Evolutionary conservation across 2,113 vertebrate genomes (phyloP).

Genomic region (Mastomys coucha): DNA sequence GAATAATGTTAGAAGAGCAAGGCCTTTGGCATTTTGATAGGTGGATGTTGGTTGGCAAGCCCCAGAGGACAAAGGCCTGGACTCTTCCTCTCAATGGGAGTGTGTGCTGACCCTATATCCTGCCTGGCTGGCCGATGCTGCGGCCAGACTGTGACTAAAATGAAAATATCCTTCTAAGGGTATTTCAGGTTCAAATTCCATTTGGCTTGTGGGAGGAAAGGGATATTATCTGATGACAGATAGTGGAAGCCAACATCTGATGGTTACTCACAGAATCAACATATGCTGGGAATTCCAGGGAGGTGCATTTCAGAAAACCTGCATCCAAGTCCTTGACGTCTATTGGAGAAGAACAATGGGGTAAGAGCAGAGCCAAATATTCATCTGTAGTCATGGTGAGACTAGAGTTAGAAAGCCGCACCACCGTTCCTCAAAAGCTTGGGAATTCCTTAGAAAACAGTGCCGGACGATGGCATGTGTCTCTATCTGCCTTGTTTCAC

Average conservation of each 20-base stretch:
- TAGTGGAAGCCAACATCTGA: slow-evolving; percentile 75
- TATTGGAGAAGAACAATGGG: slow-evolving; percentile 68
- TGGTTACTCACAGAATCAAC: slow-evolving; percentile 82
- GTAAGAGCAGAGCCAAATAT: slow-evolving; percentile 4
- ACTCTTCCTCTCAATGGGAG: not conserved
- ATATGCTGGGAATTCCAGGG: slow-evolving; percentile 81
- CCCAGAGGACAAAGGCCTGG: slow-evolving; percentile 43
- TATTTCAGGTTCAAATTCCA: slow-evolving; percentile 80
- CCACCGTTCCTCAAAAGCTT: slow-evolving; percentile 39
- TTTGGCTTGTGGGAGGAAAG: slow-evolving; percentile 82
- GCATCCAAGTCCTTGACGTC: slow-evolving; percentile 57
- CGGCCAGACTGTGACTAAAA: slow-evolving; percentile 62
- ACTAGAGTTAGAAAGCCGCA: not conserved
- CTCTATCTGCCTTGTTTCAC: not conserved
- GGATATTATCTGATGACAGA: slow-evolving; percentile 83
- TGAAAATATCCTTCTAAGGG: slow-evolving; percentile 86
- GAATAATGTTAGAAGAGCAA: slow-evolving; percentile 65
- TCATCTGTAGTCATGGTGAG: slow-evolving; percentile 21
- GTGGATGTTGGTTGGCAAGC: slow-evolving; percentile 54
- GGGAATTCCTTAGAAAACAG: slow-evolving; percentile 24
- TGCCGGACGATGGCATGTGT: not conserved
- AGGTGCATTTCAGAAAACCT: slow-evolving; percentile 75
- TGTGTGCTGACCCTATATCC: slow-evolving; percentile 64
- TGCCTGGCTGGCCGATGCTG: slow-evolving; percentile 66
- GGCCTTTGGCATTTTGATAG: slow-evolving; percentile 40